phyloP scores from a whole-genome alignment of 2,797 vertebrate species.

The Onychomys arenicola region DNA sequence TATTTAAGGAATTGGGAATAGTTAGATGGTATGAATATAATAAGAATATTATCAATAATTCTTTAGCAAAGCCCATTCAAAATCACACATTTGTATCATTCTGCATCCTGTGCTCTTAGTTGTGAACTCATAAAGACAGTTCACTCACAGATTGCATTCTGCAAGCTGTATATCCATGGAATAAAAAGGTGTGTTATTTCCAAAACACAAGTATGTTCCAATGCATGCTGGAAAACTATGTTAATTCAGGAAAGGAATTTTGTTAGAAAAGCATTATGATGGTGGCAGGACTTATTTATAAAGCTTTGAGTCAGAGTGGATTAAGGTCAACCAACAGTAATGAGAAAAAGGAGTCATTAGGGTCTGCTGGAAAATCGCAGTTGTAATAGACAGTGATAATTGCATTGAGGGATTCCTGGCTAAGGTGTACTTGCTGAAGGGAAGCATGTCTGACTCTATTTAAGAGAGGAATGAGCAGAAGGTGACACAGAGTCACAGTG shows the following conservation, averaged over 20 bases:
- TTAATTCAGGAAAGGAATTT: background rate
- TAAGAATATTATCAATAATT: background rate
- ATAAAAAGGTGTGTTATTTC: background rate
- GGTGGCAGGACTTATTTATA: background rate
- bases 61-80: background rate
- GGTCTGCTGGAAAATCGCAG: background rate
- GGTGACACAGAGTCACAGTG: background rate
- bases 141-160: background rate
- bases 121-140: background rate
- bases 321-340: slow-evolving; percentile 38
- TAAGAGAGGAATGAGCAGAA: background rate
- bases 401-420: background rate
- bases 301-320: background rate
- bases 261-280: slow-evolving; percentile 20
- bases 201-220: background rate
- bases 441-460: background rate
- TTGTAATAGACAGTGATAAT: background rate
- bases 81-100: background rate
- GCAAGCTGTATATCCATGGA: background rate
- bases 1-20: background rate
- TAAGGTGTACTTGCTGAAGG: background rate
- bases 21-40: background rate
- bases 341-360: background rate
- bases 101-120: background rate
- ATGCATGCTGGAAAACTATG: background rate